Evolutionary conservation across 1,140 invertebrate genomes (phyloP), one percentile per base, ranked within the genome.

Genomic region (Nylanderia fulva): DNA sequence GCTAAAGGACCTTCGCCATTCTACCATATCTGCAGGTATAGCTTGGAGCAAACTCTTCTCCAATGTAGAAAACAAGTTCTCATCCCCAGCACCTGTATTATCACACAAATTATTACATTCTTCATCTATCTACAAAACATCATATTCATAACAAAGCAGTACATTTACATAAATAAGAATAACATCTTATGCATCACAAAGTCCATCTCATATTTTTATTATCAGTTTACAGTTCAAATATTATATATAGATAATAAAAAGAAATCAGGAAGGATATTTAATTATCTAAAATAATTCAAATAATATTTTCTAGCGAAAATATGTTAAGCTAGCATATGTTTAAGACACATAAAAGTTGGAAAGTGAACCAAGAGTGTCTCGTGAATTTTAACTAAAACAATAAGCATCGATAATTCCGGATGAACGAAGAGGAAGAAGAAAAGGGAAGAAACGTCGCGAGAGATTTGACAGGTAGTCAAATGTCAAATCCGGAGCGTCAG

Each of bases 1-100:
- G 45, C 97, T 97, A 90, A 97, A 97, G 11, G 97, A 98, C 91
- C 98, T 96, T 90, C 97, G 96, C 98, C 98, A 99, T 95, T 99
- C 98, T 89, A 97, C 97, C 1, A 97, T 96, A 91, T 99, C 98
- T 91, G 97, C 96, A 8, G 98, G 97, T 80, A 99, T 96, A 9
- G 97, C 96, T 92, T 98, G 96, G 1, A 97, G 94, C 29, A 99
- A 95, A 74, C 96, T 96, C 33, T 96, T 95, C 93, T 98, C 97
- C 86, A 99, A 95, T n/a, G 96, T 96, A 79, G 96, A 96, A 95
- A 99, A 99, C 77, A 99, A 95, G 80, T 96, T 96, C 93, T 97
- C 96, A 94, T 99, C 98, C 80, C 98, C 98, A 92, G 98, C 97
- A 97, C 97, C 98, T 99, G 89, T 48, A 94, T 85, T 56, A 33